Evolutionary conservation across 2,797 vertebrate genomes (phyloP).

Genomic region (Anabas testudineus): DNA sequence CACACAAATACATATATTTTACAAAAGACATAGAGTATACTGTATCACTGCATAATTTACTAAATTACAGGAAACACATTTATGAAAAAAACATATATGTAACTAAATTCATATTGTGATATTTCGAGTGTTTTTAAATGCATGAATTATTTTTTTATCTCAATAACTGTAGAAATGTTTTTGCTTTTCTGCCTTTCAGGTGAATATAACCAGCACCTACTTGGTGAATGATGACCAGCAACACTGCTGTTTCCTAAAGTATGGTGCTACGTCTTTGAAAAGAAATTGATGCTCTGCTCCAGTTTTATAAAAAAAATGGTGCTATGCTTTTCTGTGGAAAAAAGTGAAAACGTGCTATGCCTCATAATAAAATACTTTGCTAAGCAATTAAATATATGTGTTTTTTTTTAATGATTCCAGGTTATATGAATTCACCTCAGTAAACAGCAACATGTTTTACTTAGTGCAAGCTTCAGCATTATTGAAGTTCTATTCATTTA

Average conservation of each 20-base stretch:
- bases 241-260: constrained; percentile 13
- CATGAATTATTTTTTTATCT: neutral
- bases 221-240: constrained; percentile 6
- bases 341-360: neutral
- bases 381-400: constrained; percentile 24
- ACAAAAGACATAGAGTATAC: neutral
- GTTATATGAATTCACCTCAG: neutral
- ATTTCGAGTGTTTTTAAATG: neutral
- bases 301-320: constrained; percentile 4
- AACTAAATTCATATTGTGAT: neutral
- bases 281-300: neutral
- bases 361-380: constrained; percentile 11
- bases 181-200: constrained; percentile 27
- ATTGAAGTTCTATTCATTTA: constrained; percentile 13
- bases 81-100: neutral
- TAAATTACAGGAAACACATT: too few relatives aligned
- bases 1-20: neutral
- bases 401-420: neutral
- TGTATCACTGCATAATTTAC: too few relatives aligned
- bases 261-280: constrained; percentile 18
- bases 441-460: neutral
- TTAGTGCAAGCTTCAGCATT: constrained; percentile 35
- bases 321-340: constrained; percentile 18
- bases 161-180: neutral
- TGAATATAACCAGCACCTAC: constrained; percentile 15